Base-by-base conservation (phyloP, 2,888 invertebrate species). In the Luffia ferchaultella region DNA sequence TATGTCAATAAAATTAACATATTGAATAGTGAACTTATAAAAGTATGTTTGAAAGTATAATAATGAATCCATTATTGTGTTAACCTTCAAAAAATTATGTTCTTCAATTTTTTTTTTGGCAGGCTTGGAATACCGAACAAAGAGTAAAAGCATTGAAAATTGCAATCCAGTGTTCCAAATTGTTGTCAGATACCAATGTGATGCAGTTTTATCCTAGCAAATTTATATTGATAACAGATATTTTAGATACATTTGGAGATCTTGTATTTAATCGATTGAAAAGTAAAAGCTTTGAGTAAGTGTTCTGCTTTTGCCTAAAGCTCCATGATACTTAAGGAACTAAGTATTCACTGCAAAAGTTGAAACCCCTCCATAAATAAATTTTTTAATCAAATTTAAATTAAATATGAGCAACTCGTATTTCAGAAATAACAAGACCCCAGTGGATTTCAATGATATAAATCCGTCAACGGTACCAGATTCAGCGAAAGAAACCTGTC, bases 161-260 rank as follows among this genome's bases (percentile, higher is more conserved):
- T 65, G 95, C 93, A 1, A 98, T 98, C 60, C 97, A 98, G 86
- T 97, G 97, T 76, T 94, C 97, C 41, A 97, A 98, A 78, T 84
- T 98, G 62, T 79, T 99, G 50, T 90, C 93, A 1, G 96, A 97
- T 68, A 91, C 93, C 2, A 90, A 90, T 52, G 96, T 95, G 1
- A 89, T 97, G 67, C 93, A 93, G 62, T 99, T 98, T 77, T 99
- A 98, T 83, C 98, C 98, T 0, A 97, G 97, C 76, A 98, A 98
- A 83, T 99, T 97, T 87, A 95, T 97, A 40, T 86, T 98, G 16
- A 92, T 98, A 50, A 97, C 97, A 12, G 98, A 99, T 71, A 94
- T 98, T 59, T 84, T 99, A 58, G 97, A 98, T 72, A 94, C 93
- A 56, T 98, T 99, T 84, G 96, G 96, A 1, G 89, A 91, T 68